phyloP scores from a whole-genome alignment of 2,797 vertebrate genomes.

The Characodon lateralis region DNA sequence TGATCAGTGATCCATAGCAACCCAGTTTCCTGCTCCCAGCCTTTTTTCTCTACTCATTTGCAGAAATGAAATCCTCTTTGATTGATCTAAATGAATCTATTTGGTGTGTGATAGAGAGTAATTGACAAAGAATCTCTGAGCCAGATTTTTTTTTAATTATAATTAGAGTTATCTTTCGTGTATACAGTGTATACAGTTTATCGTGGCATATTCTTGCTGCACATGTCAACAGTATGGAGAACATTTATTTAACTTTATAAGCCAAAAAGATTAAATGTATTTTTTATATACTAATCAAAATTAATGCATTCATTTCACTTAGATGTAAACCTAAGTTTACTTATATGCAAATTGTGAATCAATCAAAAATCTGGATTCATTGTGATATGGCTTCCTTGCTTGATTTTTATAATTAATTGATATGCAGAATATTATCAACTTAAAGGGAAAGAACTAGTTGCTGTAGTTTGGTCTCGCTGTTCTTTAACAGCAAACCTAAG shows the following conservation, averaged over 20 bases:
- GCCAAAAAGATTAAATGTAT: neutral
- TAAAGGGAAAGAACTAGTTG: neutral
- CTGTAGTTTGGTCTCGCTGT: neutral
- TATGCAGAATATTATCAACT: neutral
- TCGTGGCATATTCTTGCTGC: neutral
- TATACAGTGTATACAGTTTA: neutral
- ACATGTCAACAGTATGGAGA: neutral
- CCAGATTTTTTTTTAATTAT: neutral
- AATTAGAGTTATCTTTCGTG: too few species aligned
- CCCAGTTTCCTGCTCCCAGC: neutral
- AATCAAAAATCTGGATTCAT: too few species aligned
- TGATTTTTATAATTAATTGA: neutral
- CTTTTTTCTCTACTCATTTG: neutral
- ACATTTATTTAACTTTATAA: neutral
- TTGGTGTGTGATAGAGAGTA: too few species aligned
- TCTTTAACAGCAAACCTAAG: slow-evolving; percentile 21
- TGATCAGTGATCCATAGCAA: neutral
- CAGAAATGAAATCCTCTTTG: neutral
- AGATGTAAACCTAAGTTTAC: neutral
- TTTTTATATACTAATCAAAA: neutral
- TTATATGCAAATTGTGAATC: neutral
- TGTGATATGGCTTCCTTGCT: neutral
- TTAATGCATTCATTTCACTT: too few species aligned
- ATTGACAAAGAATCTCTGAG: too few species aligned
- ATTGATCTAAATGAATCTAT: neutral